Base-by-base conservation (phyloP, 2,113 vertebrate genomes). In the Dicaeum eximium region DNA sequence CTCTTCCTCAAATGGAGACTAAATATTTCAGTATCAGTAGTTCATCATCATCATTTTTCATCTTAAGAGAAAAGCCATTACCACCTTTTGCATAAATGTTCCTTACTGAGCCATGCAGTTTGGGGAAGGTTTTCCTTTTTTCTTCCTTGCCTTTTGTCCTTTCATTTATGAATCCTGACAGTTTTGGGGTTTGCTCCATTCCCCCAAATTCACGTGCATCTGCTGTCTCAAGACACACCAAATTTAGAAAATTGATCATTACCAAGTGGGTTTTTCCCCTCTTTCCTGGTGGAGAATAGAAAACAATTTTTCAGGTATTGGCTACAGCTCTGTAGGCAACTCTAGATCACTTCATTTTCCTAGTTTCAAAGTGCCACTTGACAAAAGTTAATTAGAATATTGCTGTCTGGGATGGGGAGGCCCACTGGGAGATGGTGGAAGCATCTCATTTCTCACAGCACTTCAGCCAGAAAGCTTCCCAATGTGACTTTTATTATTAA, bases 301-400 rank as follows among this genome's bases (percentile, higher is more conserved):
- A 96, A 97, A 56, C 20, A 28, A 81, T 85, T 80, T 97, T 96
- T 71, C 83, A 95, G 86, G 61, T 94, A 87, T 66, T 84, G 73
- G 95, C 90, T 96, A 97, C 93, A 95, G 96, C 95, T 96, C 96
- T 96, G 92, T 92, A 83, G 88, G 95, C 95, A 95, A 86, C 88
- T 96, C 97, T 4, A 67, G 86, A 95, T 97, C 65, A 27, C 89
- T 97, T 94, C 86, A 92, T 92, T 96, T 97, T 97, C 91, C 73
- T 64, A 67, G 92, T 97, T 86, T 97, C 96, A 96, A 58, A 91
- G 97, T 97, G 95, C 95, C 96, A 97, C 97, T 97, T 97, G 95
- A 97, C 90, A 96, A 97, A 97, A 98, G 97, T 98, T 98, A 98
- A 98, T 98, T 98, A 97, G 96, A 93, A 50, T 75, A 79, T 79